phyloP scores from a whole-genome alignment of 53 echinoderm and acorn worm genomes.

The Glandiceps talaboti region DNA sequence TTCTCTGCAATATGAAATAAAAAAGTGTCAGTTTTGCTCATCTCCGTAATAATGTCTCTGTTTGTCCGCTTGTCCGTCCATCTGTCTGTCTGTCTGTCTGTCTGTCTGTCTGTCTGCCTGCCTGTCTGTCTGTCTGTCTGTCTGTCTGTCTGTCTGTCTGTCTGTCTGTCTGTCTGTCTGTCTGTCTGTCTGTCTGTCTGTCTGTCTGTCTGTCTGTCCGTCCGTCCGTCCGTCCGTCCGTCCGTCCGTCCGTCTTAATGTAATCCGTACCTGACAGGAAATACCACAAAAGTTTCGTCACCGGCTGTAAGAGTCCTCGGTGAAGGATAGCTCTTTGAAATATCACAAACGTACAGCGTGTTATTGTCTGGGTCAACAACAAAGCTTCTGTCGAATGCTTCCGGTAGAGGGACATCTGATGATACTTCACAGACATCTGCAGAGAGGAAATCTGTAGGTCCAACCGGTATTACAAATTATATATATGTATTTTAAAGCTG shows the following conservation, averaged over 20 bases:
- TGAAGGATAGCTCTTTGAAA: neutral
- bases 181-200: constrained; percentile 1
- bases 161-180: neutral
- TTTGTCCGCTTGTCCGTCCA: neutral
- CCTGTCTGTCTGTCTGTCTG: neutral
- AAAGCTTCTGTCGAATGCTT: constrained; percentile 47
- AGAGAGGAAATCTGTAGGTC: no score
- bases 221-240: neutral
- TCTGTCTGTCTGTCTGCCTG: neutral
- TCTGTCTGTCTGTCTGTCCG: neutral
- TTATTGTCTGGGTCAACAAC: constrained; percentile 13
- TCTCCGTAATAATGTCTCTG: neutral
- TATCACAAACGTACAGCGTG: constrained; percentile 53
- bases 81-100: neutral
- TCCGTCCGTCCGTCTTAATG: neutral
- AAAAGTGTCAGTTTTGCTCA: neutral
- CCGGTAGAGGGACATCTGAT: constrained; percentile 4
- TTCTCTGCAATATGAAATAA: neutral
- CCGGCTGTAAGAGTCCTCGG: neutral
- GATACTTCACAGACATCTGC: constrained; percentile 29
- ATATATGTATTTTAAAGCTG: no score
- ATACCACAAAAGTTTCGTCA: neutral
- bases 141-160: constrained; percentile 1
- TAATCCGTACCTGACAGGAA: neutral
- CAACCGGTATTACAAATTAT: no score